phyloP scores from a whole-genome alignment of 2,888 invertebrate species.

The Meiosimyza decipiens region DNA sequence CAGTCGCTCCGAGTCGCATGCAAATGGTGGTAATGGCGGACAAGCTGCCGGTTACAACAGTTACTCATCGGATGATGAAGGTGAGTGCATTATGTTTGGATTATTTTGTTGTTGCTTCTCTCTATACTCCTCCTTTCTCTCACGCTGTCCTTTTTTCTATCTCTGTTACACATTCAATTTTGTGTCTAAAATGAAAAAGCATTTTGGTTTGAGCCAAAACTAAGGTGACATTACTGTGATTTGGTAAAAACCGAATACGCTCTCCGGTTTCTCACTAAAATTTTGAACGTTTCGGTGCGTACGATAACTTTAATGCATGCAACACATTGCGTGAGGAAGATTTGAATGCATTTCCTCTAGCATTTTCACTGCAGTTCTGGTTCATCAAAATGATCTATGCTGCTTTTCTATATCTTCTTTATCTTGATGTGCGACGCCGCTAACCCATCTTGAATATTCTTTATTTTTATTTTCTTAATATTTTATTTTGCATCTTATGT shows the following conservation, averaged over 20 bases:
- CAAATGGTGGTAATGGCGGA: conserved; percentile 65
- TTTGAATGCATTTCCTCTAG: no score
- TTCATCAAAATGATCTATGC: no score
- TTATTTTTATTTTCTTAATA: conserved; percentile 42
- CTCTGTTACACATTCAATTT: neutral
- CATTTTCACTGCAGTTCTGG: no score
- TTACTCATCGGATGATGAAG: conserved; percentile 92
- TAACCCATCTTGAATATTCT: conserved; percentile 29
- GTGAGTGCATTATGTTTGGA: conserved; percentile 70
- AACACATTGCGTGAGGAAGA: no score
- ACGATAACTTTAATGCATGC: no score
- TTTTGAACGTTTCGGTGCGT: no score
- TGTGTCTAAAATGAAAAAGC: neutral
- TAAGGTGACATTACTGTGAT: no score
- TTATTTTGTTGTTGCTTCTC: conserved; percentile 27
- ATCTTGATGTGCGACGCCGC: conserved; percentile 41
- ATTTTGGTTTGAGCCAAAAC: no score
- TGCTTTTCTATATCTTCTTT: conserved; percentile 5
- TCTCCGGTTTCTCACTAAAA: no score
- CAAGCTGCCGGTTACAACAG: conserved; percentile 74
- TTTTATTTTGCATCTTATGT: neutral
- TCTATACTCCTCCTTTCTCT: neutral
- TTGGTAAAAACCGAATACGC: no score
- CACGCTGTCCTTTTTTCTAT: neutral
- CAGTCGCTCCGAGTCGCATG: conserved; percentile 68